These are phyloP conservation scores for Dolichopus griseipennis DNA, from an alignment of 2,888 invertebrate genomes.

Conservation along the genomic window DNA sequence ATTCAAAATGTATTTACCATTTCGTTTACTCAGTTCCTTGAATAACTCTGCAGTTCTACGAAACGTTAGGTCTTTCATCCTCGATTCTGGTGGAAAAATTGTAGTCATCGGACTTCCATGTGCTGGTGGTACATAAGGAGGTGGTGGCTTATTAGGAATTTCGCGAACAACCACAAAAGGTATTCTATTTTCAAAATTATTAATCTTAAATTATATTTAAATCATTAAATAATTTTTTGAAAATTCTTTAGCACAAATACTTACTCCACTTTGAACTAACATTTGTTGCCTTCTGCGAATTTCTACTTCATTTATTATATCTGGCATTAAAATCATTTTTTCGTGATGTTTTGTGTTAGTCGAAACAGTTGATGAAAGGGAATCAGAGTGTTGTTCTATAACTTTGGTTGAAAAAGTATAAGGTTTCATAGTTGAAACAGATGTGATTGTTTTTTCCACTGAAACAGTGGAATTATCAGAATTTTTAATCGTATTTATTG, in stretches of 20 bases:
- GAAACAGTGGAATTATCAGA: conserved; percentile 7
- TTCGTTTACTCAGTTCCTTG: conserved; percentile 28
- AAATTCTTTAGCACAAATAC: not conserved
- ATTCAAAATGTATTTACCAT: conserved; percentile 29
- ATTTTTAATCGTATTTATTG: not conserved
- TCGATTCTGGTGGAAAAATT: conserved; percentile 35
- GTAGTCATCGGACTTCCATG: conserved; percentile 39
- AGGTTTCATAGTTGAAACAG: conserved; percentile 12
- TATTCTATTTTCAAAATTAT: conserved; percentile 48
- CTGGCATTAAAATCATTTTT: conserved; percentile 28
- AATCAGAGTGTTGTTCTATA: conserved; percentile 13
- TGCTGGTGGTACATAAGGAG: conserved; percentile 61
- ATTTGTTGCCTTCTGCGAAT: conserved; percentile 53
- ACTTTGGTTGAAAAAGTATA: not conserved
- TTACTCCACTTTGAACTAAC: conserved; percentile 56
- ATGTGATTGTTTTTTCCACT: not conserved
- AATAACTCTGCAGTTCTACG: conserved; percentile 34
- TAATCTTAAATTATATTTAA: conserved; percentile 46
- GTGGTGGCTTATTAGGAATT: conserved; percentile 67
- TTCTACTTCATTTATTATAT: conserved; percentile 50
- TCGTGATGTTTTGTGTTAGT: conserved; percentile 8
- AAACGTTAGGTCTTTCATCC: conserved; percentile 35
- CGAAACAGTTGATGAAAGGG: conserved; percentile 16
- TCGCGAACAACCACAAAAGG: conserved; percentile 50
- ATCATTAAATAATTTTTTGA: not conserved